A percentile compares a stretch with the other conserved stretches of the same genome.
phyloP scores from a whole-genome alignment of 2,797 vertebrate genomes.

The Acanthurus leucopareius region DNA sequence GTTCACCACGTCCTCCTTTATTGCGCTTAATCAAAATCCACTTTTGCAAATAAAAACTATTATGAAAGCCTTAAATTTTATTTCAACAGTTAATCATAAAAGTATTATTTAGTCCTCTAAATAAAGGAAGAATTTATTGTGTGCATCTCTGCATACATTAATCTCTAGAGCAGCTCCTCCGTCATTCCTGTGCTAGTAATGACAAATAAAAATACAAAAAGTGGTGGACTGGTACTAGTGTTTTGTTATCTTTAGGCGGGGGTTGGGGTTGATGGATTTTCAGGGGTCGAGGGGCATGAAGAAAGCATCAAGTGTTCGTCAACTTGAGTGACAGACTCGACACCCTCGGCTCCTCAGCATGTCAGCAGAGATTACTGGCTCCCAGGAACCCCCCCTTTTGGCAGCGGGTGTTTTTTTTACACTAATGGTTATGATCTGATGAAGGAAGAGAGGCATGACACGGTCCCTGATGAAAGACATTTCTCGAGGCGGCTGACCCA shows the following conservation, averaged over 20 bases:
- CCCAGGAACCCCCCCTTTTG: conserved; percentile 7
- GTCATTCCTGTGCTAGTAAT: neutral
- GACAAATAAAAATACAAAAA: neutral
- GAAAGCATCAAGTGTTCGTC: conserved; percentile 33
- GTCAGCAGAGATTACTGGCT: conserved; percentile 35
- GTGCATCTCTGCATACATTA: neutral
- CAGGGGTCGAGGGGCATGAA: neutral
- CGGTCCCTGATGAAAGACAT: conserved; percentile 6
- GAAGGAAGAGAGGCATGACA: conserved; percentile 3
- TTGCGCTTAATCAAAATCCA: neutral
- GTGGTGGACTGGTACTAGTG: neutral
- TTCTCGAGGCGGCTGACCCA: conserved; percentile 5
- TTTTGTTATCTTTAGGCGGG: neutral
- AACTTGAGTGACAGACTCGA: conserved; percentile 38
- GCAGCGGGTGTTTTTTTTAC: conserved; percentile 1
- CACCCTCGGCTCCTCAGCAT: conserved; percentile 22
- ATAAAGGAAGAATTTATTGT: neutral
- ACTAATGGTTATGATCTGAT: conserved; percentile 31
- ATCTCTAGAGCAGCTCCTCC: neutral
- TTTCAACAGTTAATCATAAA: neutral
- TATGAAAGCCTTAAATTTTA: too few relatives aligned
- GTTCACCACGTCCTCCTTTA: too few relatives aligned
- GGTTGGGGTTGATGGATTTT: neutral
- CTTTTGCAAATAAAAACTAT: neutral
- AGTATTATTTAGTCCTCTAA: neutral